phyloP scores from a whole-genome alignment of 2,888 invertebrate species.

The Ypsolopha sequella region DNA sequence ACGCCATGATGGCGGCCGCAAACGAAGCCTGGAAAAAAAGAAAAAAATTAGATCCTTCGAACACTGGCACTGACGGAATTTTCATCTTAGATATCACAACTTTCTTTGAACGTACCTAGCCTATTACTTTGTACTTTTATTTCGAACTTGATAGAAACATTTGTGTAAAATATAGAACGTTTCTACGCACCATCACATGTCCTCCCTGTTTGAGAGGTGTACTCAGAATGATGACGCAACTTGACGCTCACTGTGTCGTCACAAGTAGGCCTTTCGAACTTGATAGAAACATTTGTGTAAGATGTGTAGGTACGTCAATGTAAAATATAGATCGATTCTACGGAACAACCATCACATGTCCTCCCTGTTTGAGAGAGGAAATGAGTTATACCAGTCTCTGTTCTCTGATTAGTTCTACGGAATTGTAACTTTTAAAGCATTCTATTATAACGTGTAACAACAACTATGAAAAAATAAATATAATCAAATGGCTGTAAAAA shows the following conservation, averaged over 20 bases:
- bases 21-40: constrained; percentile 39
- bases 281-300: constrained; percentile 64
- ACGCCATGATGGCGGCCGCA: constrained; percentile 74
- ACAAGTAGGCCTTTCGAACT: constrained; percentile 29
- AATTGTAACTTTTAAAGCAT: too few relatives aligned
- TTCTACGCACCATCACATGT: constrained; percentile 54
- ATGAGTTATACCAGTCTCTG: too few relatives aligned
- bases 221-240: constrained; percentile 61
- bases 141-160: constrained; percentile 59
- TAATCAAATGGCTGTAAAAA: too few relatives aligned
- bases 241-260: constrained; percentile 18
- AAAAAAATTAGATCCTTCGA: background rate
- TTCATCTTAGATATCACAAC: constrained; percentile 62
- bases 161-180: constrained; percentile 46
- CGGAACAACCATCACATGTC: constrained; percentile 51
- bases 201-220: constrained; percentile 57
- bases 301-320: too few relatives aligned
- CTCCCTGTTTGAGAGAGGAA: constrained; percentile 58
- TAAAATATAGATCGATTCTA: constrained; percentile 43
- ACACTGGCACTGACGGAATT: background rate
- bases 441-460: too few relatives aligned
- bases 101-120: constrained; percentile 58
- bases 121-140: constrained; percentile 62
- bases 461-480: too few relatives aligned
- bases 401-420: too few relatives aligned